These are phyloP conservation scores for Tinamus guttatus DNA, from an alignment of 2,113 vertebrate species.

Conservation along the genomic window DNA sequence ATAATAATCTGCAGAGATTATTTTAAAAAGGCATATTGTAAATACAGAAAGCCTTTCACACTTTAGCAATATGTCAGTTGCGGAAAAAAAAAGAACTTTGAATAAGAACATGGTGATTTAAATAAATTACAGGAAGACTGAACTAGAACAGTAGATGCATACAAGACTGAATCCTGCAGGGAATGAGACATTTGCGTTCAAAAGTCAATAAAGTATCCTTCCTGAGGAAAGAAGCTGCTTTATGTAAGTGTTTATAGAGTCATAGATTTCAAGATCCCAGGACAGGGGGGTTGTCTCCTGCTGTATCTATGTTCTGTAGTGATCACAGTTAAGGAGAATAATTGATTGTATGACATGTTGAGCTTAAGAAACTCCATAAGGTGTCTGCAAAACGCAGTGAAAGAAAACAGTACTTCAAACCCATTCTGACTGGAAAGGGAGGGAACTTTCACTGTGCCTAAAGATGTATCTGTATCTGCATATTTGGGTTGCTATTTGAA, in stretches of 20 bases:
- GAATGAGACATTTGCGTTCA: neutral
- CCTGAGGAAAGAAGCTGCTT: neutral
- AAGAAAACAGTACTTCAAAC: neutral
- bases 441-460: neutral
- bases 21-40: neutral
- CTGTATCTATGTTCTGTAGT: neutral
- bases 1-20: neutral
- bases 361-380: neutral
- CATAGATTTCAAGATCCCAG: neutral
- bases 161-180: neutral
- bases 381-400: neutral
- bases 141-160: neutral
- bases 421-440: neutral
- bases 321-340: neutral
- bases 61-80: neutral
- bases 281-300: neutral
- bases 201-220: neutral
- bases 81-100: neutral
- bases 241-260: neutral
- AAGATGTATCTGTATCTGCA: neutral
- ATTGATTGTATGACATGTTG: neutral
- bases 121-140: neutral
- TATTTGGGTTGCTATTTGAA: neutral
- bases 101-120: neutral
- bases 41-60: neutral